A percentile compares a stretch with the other conserved stretches of the same genome.
Conservation (phyloP, 2,888 invertebrate species). For the Drosophila rellima region DNA sequence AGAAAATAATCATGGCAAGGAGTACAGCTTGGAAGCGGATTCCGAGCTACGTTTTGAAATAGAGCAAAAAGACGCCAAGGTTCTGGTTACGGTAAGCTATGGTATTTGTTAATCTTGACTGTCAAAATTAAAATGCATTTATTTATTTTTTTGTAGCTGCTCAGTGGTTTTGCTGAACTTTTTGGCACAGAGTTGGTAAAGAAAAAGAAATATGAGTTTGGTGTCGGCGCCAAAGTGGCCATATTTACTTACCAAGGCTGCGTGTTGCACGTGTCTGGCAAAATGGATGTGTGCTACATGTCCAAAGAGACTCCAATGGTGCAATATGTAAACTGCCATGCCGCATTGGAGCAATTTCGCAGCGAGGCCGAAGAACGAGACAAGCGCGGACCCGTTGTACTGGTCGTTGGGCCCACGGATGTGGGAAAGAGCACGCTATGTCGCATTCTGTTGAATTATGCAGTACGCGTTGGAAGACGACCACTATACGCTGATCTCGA, state of each 20-base stretch:
- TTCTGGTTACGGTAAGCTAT: constrained; percentile 89
- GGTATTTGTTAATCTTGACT: not conserved
- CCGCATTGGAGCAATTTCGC: constrained; percentile 96
- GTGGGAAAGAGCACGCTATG: constrained; percentile 98
- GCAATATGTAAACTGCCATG: constrained; percentile 97
- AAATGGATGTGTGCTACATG: constrained; percentile 96
- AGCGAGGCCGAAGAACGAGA: constrained; percentile 91
- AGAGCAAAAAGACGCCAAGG: constrained; percentile 94
- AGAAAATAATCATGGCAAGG: constrained; percentile 83
- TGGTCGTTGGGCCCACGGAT: constrained; percentile 97
- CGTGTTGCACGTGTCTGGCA: constrained; percentile 93
- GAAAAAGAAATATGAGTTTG: constrained; percentile 96
- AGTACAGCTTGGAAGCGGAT: constrained; percentile 94
- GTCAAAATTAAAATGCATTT: not conserved
- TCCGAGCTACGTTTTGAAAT: constrained; percentile 98
- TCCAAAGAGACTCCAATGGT: constrained; percentile 99
- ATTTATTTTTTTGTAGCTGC: constrained; percentile 87
- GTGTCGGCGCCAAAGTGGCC: constrained; percentile 96
- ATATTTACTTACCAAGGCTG: constrained; percentile 99
- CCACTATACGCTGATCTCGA: constrained; percentile 98
- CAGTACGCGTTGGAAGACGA: constrained; percentile 94
- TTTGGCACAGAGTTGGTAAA: constrained; percentile 98
- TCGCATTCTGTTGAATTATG: constrained; percentile 96
- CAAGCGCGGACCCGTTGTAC: constrained; percentile 91
- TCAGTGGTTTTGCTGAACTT: constrained; percentile 96